phyloP scores from a whole-genome alignment of 2,113 vertebrate species.

The Pollachius pollachius region DNA sequence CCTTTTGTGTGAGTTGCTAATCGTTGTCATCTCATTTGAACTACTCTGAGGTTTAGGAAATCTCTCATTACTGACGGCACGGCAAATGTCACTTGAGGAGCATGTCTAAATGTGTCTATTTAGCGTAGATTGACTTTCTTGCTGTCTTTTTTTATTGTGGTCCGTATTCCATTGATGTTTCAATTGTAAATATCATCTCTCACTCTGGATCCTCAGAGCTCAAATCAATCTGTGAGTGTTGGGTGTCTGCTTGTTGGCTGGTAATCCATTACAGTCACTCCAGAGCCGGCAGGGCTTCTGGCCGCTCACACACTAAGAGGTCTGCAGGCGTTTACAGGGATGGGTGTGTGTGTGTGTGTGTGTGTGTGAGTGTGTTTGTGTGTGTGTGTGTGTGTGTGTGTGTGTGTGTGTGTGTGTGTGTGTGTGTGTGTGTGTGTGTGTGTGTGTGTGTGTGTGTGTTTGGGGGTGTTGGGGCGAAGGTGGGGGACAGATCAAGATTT shows the following conservation, averaged over 20 bases:
- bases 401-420: too few species aligned
- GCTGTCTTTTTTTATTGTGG: slow-evolving; percentile 57
- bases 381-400: too few species aligned
- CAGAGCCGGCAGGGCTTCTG: slow-evolving; percentile 65
- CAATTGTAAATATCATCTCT: slow-evolving; percentile 73
- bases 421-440: too few species aligned
- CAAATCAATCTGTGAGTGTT: slow-evolving; percentile 74
- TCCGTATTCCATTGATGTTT: slow-evolving; percentile 71
- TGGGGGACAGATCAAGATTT: slow-evolving; percentile 73
- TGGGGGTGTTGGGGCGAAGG: slow-evolving; percentile 30
- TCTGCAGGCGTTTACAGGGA: slow-evolving; percentile 68
- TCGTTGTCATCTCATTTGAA: too few species aligned
- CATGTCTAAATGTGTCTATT: slow-evolving; percentile 42
- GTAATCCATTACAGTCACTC: slow-evolving; percentile 75
- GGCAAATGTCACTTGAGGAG: slow-evolving; percentile 12
- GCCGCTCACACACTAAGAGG: slow-evolving; percentile 74
- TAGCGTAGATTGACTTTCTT: slow-evolving; percentile 34
- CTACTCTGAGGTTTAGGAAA: too few species aligned
- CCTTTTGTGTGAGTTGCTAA: too few species aligned
- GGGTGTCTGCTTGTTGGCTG: slow-evolving; percentile 69
- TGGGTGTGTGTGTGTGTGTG: too few species aligned
- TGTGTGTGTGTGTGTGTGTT: too few species aligned
- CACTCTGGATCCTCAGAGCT: slow-evolving; percentile 68
- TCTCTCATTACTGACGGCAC: slow-evolving; percentile 15
- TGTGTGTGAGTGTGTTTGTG: too few species aligned